phyloP scores from a whole-genome alignment of 2,888 invertebrate genomes.

The Mayetiola destructor region DNA sequence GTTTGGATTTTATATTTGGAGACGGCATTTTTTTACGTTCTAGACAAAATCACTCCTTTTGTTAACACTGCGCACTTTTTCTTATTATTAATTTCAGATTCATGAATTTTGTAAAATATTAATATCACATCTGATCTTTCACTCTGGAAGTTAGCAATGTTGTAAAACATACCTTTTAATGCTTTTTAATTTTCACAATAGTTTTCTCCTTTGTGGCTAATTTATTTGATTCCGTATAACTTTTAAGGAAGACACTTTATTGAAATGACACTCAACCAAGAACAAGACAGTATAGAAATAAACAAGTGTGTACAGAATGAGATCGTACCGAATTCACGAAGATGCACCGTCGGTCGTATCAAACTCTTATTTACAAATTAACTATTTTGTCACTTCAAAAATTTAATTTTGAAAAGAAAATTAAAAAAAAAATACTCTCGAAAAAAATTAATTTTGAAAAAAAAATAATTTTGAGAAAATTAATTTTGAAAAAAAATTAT shows the following conservation, averaged over 20 bases:
- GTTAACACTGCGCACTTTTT: not conserved
- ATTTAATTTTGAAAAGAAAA: too few species aligned
- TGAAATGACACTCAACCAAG: not conserved
- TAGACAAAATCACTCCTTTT: not conserved
- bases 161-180: not conserved
- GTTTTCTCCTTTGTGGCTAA: not conserved
- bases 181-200: too few species aligned
- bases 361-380: too few species aligned
- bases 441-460: too few species aligned
- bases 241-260: not conserved
- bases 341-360: too few species aligned
- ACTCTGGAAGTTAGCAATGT: not conserved
- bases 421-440: too few species aligned
- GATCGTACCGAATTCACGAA: too few species aligned
- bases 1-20: too few species aligned
- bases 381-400: too few species aligned
- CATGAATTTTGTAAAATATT: not conserved
- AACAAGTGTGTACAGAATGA: too few species aligned
- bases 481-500: too few species aligned
- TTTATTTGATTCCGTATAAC: not conserved
- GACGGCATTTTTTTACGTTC: not conserved
- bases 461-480: too few species aligned
- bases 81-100: not conserved
- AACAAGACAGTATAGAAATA: not conserved
- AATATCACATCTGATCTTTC: not conserved